Evolutionary conservation across 1,140 invertebrate species (phyloP).

Genomic region (Drosophila arawakana): DNA sequence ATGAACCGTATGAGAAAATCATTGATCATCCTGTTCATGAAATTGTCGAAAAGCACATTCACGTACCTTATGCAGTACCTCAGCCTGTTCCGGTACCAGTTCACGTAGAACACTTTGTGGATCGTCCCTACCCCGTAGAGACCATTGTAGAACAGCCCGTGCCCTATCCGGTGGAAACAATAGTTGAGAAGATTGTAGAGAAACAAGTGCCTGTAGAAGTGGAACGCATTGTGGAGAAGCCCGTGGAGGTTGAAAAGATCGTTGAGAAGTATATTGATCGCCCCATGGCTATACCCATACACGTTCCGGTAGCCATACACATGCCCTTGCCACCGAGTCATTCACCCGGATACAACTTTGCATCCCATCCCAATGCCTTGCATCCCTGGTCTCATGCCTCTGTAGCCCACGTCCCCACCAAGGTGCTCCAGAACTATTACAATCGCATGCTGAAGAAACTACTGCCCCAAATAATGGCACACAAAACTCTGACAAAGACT

Average conservation of each 20-base stretch:
- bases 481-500: constrained; percentile 33
- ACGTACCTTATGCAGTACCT: constrained; percentile 86
- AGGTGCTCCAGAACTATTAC: constrained; percentile 77
- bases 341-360: constrained; percentile 25
- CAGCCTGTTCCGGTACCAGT: constrained; percentile 85
- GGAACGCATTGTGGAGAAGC: constrained; percentile 87
- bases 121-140: constrained; percentile 83
- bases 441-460: constrained; percentile 77
- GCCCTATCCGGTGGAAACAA: constrained; percentile 85
- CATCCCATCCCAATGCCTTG: constrained; percentile 55
- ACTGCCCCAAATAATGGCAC: constrained; percentile 55
- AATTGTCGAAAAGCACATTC: constrained; percentile 85
- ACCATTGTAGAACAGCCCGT: constrained; percentile 83
- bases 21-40: constrained; percentile 86
- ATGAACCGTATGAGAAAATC: constrained; percentile 77
- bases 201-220: constrained; percentile 81
- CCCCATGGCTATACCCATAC: constrained; percentile 84
- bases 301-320: constrained; percentile 85
- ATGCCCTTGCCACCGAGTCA: constrained; percentile 67
- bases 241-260: constrained; percentile 85
- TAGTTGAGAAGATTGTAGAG: constrained; percentile 79
- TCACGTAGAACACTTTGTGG: constrained; percentile 85
- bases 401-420: constrained; percentile 65
- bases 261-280: constrained; percentile 86
- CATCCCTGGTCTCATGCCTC: constrained; percentile 52